Base-by-base conservation (phyloP, 2,113 vertebrate genomes). In the Lasiurus cinereus region DNA sequence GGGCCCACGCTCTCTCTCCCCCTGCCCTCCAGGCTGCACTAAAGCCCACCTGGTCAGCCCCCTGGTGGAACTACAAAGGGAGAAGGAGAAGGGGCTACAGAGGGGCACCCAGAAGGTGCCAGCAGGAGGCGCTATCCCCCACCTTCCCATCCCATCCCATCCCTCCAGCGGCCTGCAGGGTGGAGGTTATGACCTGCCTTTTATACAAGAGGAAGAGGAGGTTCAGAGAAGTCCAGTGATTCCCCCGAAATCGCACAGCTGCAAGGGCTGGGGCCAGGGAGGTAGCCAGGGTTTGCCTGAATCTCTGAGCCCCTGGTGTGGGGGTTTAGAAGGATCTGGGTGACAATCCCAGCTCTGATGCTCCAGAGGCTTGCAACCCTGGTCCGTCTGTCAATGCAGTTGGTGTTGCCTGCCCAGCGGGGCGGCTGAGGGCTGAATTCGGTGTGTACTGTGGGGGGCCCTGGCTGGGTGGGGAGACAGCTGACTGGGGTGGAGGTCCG, bases 41-140 rank as follows among this genome's bases (percentile, higher is more conserved):
- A 0, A 0, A 2, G 1, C 31, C 31, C 70, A 4, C 0, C 0
- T 1, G 39, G 3, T 27, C 46, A 7, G n/a, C 64, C 3, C 6
- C n/a, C 11, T 6, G 59, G 59, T 9, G 59, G 27, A 39, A 13
- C 11, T 46, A 46, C 46, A 46, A 6, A 46, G 46, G 46, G 46
- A 46, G 46, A 46, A 46, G 46, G 46, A 46, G 46, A 10, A 46
- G 46, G 10, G 46, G 46, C 46, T 46, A 46, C 46, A 46, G 46
- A 46, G 39, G 13, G 54, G 0, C 48, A 0, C 0, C 0, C 4
- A 4, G 76, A 29, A 43, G 31, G 7, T 10, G 43, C 4, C 8
- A 3, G n/a, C 4, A 48, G 76, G 59, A 18, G 50, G 19, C n/a
- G 5, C 22, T 0, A 1, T 3, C 15, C 21, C 56, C 27, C 7